phyloP scores from a whole-genome alignment of 2,797 vertebrate genomes.

The Clarias laeviceps region DNA sequence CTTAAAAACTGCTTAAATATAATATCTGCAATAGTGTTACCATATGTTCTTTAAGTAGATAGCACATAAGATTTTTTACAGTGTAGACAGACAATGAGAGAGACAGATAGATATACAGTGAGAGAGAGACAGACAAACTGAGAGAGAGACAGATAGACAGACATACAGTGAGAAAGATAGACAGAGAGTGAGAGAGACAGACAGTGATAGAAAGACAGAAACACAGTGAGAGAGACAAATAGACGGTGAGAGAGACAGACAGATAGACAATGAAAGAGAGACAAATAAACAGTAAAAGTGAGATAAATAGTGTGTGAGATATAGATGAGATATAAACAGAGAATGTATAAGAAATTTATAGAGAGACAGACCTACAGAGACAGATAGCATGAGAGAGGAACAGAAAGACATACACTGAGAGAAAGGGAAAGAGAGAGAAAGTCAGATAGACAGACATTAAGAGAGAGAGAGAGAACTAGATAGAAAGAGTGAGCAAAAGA shows the following conservation, averaged over 20 bases:
- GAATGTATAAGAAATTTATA: no score
- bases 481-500: no score
- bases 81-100: no score
- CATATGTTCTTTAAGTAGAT: no score
- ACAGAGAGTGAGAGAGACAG: neutral
- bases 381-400: neutral
- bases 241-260: neutral
- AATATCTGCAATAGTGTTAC: no score
- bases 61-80: no score
- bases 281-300: neutral
- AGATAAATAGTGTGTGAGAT: neutral
- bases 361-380: constrained; percentile 43
- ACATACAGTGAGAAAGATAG: neutral
- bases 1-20: no score
- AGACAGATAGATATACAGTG: no score
- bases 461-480: neutral
- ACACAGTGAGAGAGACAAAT: neutral
- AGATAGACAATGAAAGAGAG: neutral
- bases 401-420: neutral
- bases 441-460: neutral
- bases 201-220: neutral
- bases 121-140: no score
- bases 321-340: neutral
- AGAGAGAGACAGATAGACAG: neutral
- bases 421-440: no score